A percentile compares a stretch with the other conserved stretches of the same genome.
phyloP scores from a whole-genome alignment of 2,888 invertebrate genomes.

The Lucinisca nassula region DNA sequence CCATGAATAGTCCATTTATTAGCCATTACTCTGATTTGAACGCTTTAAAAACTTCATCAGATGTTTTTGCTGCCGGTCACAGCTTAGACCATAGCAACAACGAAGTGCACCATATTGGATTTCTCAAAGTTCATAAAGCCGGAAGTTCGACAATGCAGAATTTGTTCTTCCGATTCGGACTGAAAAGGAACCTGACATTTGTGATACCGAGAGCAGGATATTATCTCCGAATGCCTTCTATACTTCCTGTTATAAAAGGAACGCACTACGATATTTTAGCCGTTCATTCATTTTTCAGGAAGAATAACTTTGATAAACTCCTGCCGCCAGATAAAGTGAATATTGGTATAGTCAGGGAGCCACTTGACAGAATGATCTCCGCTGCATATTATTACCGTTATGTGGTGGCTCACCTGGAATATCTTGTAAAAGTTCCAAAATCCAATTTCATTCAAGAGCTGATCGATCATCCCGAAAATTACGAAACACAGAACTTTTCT shows the following conservation, averaged over 20 bases:
- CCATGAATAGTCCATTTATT: too few relatives aligned
- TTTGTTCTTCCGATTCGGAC: constrained; percentile 46
- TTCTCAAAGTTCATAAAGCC: constrained; percentile 53
- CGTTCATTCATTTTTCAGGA: constrained; percentile 46
- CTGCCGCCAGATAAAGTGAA: constrained; percentile 53
- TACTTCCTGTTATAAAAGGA: constrained; percentile 10
- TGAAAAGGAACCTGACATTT: constrained; percentile 33
- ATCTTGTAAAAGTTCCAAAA: constrained; percentile 25
- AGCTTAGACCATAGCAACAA: too few relatives aligned
- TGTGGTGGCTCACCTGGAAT: neutral
- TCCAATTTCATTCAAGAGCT: constrained; percentile 42
- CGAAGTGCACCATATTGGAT: constrained; percentile 28
- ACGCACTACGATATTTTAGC: constrained; percentile 39
- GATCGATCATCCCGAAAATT: constrained; percentile 34
- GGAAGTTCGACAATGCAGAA: constrained; percentile 59
- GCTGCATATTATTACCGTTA: constrained; percentile 43
- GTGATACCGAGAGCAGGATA: constrained; percentile 32
- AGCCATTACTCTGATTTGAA: too few relatives aligned
- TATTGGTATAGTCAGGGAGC: constrained; percentile 60
- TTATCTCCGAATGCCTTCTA: neutral
- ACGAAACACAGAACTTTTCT: constrained; percentile 32
- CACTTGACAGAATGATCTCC: constrained; percentile 54
- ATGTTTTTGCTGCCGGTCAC: too few relatives aligned
- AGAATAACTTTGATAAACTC: constrained; percentile 19
- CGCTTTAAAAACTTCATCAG: too few relatives aligned